Conservation (phyloP, 2,888 invertebrate genomes). For the Melinopterus prodromus region DNA sequence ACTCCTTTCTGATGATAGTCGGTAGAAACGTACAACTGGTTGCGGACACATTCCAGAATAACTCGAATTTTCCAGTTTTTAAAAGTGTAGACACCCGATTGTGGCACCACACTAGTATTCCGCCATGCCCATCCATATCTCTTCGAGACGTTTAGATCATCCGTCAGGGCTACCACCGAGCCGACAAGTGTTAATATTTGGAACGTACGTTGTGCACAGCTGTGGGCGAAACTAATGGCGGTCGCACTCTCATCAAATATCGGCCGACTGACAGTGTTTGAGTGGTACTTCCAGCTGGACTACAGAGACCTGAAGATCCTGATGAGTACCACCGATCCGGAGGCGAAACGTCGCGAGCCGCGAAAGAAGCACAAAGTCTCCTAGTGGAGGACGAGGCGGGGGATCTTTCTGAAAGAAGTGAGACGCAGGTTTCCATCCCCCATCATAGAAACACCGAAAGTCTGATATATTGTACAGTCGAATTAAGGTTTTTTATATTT, state of each 20-base stretch:
- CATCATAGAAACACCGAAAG: conserved; percentile 26
- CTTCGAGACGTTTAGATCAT: not conserved
- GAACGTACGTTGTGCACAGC: conserved; percentile 45
- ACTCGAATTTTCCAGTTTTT: not conserved
- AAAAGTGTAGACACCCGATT: not conserved
- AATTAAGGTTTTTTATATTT: conserved; percentile 23
- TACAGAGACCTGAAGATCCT: conserved; percentile 75
- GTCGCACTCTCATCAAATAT: conserved; percentile 54
- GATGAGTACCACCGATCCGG: conserved; percentile 64
- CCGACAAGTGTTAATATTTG: conserved; percentile 42
- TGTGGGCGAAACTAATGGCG: conserved; percentile 57
- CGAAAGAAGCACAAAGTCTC: conserved; percentile 76
- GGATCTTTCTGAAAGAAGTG: conserved; percentile 44
- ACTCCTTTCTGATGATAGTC: not conserved
- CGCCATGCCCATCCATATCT: not conserved
- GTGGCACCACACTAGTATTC: conserved; percentile 18
- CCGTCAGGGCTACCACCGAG: not conserved
- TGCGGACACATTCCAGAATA: not conserved
- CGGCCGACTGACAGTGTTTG: conserved; percentile 55
- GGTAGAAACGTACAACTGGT: not conserved
- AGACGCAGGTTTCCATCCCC: conserved; percentile 46
- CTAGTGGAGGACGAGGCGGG: conserved; percentile 61
- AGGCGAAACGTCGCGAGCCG: conserved; percentile 65
- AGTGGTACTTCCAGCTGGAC: conserved; percentile 67
- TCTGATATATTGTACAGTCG: conserved; percentile 33